Evolutionary conservation across 2,888 invertebrate species (phyloP).

Genomic region (Octodonta nipae): DNA sequence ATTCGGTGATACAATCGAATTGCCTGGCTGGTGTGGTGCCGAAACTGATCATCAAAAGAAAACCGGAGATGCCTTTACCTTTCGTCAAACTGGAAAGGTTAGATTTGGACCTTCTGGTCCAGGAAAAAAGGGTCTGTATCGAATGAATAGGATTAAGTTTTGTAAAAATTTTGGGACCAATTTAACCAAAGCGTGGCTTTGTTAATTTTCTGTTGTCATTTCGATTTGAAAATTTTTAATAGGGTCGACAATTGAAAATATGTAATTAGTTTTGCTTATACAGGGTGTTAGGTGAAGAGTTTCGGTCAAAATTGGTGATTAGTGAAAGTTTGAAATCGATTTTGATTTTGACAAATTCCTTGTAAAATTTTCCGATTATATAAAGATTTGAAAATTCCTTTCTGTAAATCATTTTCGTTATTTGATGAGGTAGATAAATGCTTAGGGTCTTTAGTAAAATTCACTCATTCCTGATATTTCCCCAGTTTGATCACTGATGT

Average conservation of each 20-base stretch:
- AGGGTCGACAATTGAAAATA: no score
- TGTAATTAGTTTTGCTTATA: no score
- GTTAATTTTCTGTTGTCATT: background rate
- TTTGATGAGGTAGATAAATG: no score
- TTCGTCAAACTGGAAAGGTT: slow-evolving; percentile 24
- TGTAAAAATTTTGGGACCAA: slow-evolving; percentile 21
- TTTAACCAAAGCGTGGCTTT: slow-evolving; percentile 12
- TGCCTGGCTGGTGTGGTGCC: slow-evolving; percentile 22
- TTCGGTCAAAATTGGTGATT: background rate
- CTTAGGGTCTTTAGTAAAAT: no score
- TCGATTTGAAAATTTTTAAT: slow-evolving; percentile 1
- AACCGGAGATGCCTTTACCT: slow-evolving; percentile 22
- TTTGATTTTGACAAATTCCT: no score
- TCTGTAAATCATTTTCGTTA: no score
- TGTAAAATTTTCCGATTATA: no score
- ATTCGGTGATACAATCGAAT: slow-evolving; percentile 23
- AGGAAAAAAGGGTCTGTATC: slow-evolving; percentile 10
- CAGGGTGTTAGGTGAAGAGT: no score
- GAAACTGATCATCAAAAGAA: slow-evolving; percentile 27
- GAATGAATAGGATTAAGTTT: slow-evolving; percentile 9
- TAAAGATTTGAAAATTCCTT: no score
- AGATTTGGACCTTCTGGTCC: slow-evolving; percentile 16
- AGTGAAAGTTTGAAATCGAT: no score
- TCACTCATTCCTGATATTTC: no score
- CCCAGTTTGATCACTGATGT: no score